These are phyloP conservation scores for Podabrus alpinus DNA, from an alignment of 2,888 invertebrate genomes.

Conservation along the genomic window DNA sequence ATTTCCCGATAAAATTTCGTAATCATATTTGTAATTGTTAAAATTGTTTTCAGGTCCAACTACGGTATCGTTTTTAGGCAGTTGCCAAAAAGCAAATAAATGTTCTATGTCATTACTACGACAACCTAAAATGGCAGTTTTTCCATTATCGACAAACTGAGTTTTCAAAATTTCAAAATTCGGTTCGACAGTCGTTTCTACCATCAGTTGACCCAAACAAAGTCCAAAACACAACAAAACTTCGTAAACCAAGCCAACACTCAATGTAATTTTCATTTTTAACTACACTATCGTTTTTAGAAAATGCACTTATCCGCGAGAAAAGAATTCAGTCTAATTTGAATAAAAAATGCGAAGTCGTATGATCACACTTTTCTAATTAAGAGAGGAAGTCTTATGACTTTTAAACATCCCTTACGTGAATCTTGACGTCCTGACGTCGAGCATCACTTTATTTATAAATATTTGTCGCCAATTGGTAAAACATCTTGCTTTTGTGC, in stretches of 20 bases:
- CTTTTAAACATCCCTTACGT: conserved; percentile 13
- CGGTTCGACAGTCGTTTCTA: background rate
- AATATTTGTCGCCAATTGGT: conserved; percentile 11
- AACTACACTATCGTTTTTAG: background rate
- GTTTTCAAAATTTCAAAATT: background rate
- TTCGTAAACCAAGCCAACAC: background rate
- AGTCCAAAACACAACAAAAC: background rate
- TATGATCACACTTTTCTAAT: background rate
- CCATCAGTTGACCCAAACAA: background rate
- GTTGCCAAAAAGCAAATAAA: conserved; percentile 71
- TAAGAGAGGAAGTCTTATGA: conserved; percentile 5
- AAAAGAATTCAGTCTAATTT: no score
- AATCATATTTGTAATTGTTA: conserved; percentile 67
- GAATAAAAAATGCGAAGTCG: background rate
- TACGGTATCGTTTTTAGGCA: conserved; percentile 58
- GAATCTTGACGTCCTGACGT: conserved; percentile 10
- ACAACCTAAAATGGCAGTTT: conserved; percentile 64
- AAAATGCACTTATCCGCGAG: background rate
- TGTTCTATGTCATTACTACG: conserved; percentile 67
- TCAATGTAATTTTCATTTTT: background rate
- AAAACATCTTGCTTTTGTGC: conserved; percentile 8
- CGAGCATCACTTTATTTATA: conserved; percentile 22
- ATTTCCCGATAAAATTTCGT: conserved; percentile 69
- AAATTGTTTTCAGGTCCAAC: conserved; percentile 66
- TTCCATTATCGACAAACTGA: conserved; percentile 62